These are phyloP conservation scores for Calonectris borealis DNA, from an alignment of 2,113 vertebrate species.

Conservation along the genomic window DNA sequence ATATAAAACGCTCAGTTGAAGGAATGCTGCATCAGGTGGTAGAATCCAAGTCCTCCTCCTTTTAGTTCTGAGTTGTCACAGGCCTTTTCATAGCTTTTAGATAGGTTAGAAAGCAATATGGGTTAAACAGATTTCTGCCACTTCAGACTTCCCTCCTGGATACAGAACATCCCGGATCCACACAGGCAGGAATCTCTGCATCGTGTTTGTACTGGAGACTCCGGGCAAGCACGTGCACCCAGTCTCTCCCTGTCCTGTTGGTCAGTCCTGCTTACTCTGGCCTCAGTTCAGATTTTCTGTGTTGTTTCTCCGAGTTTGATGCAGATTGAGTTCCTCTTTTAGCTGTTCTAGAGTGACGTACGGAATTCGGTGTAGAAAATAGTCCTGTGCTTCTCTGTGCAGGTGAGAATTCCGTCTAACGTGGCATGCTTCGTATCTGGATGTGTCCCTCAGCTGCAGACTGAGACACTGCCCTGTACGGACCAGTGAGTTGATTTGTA, in stretches of 20 bases:
- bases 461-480: background rate
- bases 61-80: background rate
- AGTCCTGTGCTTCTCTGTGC: background rate
- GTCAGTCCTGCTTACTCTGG: background rate
- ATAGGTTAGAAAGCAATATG: background rate
- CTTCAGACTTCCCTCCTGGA: background rate
- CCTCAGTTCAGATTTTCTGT: background rate
- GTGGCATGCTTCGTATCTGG: background rate
- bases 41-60: background rate
- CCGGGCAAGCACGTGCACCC: background rate
- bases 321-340: background rate
- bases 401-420: fast-evolving
- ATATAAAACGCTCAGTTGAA: background rate
- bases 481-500: background rate
- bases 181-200: background rate
- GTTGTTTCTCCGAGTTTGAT: background rate
- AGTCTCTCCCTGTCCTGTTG: background rate
- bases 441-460: background rate
- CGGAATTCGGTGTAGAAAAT: background rate
- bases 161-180: background rate
- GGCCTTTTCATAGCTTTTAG: background rate
- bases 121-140: background rate
- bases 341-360: background rate
- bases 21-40: background rate
- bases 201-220: background rate